phyloP scores from a whole-genome alignment of 2,888 invertebrate genomes.

The Steromphala cineraria region DNA sequence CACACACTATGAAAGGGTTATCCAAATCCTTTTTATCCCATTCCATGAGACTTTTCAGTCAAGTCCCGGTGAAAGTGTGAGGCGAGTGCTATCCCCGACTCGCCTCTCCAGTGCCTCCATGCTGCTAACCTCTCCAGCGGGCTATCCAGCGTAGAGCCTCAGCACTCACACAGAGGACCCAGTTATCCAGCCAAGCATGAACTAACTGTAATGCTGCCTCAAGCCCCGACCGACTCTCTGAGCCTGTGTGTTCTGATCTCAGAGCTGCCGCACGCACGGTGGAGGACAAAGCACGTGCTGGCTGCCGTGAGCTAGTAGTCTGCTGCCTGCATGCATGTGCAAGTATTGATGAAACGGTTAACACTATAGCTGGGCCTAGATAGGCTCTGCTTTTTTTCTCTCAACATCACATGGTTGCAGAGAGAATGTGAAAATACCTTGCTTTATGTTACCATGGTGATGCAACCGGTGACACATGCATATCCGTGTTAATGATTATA shows the following conservation, averaged over 20 bases:
- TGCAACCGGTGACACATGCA: conserved; percentile 9
- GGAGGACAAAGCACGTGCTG: conserved; percentile 5
- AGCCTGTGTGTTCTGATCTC: too few species aligned
- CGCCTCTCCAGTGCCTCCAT: background rate
- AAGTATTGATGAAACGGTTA: conserved; percentile 7
- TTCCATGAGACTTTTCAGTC: background rate
- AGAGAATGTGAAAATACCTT: background rate
- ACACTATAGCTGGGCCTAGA: background rate
- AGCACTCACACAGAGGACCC: background rate
- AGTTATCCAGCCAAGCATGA: background rate
- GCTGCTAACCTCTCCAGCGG: background rate
- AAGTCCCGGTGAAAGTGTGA: background rate
- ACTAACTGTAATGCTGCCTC: background rate
- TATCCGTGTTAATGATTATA: background rate
- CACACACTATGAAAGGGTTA: background rate
- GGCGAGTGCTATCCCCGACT: background rate
- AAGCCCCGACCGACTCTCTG: too few species aligned
- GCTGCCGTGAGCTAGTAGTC: background rate
- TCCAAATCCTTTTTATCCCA: background rate
- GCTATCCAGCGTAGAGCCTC: background rate
- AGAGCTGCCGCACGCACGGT: background rate
- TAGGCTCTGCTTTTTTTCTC: background rate
- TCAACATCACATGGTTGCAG: background rate
- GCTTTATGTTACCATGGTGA: conserved; percentile 10
- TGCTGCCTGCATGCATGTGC: background rate